Conservation (phyloP, 2,797 vertebrate species). For the Zalophus californianus region DNA sequence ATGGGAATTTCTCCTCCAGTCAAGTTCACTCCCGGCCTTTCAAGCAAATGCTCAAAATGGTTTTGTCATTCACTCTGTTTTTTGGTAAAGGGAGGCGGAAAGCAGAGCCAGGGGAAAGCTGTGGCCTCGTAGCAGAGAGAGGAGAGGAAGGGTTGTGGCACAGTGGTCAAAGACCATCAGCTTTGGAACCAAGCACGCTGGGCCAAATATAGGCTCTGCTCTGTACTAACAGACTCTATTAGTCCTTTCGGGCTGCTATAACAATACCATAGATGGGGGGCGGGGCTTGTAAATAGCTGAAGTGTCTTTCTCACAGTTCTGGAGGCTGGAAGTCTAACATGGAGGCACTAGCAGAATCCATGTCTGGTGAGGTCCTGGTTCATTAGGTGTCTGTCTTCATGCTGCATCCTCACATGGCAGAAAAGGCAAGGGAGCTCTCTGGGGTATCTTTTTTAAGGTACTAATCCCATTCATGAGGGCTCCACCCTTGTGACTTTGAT, state of each 20-base stretch:
- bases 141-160: neutral
- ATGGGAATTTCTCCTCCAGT: neutral
- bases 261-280: neutral
- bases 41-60: neutral
- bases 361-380: neutral
- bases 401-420: neutral
- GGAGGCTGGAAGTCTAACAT: neutral
- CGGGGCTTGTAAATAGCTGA: neutral
- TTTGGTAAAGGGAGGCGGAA: neutral
- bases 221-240: neutral
- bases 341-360: neutral
- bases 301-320: neutral
- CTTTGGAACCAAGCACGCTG: neutral
- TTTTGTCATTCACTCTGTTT: slow-evolving; percentile 27
- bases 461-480: neutral
- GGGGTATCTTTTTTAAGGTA: neutral
- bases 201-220: neutral
- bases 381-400: neutral
- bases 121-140: neutral
- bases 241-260: neutral
- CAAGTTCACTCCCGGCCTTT: neutral
- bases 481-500: neutral
- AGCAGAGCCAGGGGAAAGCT: neutral
- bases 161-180: neutral
- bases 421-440: neutral